Evolutionary conservation across 2,888 invertebrate species (phyloP).

Genomic region (Pterostichus madidus): DNA sequence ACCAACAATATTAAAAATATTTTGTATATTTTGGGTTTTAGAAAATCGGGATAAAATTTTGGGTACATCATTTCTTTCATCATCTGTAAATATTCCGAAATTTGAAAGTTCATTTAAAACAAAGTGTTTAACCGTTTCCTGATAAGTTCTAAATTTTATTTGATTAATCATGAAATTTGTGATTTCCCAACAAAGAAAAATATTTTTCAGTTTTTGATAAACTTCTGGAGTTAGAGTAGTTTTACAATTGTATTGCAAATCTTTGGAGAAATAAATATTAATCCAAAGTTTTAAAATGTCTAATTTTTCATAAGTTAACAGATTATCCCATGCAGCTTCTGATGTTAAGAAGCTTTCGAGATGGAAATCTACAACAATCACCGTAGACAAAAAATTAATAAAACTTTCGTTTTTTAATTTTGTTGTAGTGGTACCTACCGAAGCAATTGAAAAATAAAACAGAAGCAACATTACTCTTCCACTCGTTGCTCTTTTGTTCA

Average conservation of each 20-base stretch:
- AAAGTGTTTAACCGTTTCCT: constrained; percentile 79
- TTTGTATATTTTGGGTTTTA: constrained; percentile 79
- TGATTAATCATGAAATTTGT: constrained; percentile 81
- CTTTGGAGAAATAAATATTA: constrained; percentile 79
- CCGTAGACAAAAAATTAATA: no score
- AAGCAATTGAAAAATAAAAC: constrained; percentile 80
- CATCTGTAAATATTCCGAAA: constrained; percentile 82
- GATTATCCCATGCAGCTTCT: constrained; percentile 81
- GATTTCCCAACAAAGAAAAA: constrained; percentile 80
- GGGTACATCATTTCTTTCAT: constrained; percentile 80
- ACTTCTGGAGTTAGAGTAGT: constrained; percentile 74
- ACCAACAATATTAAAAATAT: constrained; percentile 79
- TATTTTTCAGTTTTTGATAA: constrained; percentile 77
- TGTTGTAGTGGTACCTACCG: constrained; percentile 75
- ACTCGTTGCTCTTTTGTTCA: constrained; percentile 77
- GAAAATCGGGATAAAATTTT: constrained; percentile 82
- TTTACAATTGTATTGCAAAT: constrained; percentile 73
- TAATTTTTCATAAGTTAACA: constrained; percentile 81
- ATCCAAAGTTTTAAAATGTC: constrained; percentile 83
- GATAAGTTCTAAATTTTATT: constrained; percentile 78
- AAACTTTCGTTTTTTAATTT: constrained; percentile 36
- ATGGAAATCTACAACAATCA: constrained; percentile 78
- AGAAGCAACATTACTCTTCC: constrained; percentile 81
- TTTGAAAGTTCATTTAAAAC: constrained; percentile 82
- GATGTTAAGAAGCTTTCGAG: constrained; percentile 79